Conservation (phyloP, 2,797 vertebrate species). For the Centroberyx gerrardi region DNA sequence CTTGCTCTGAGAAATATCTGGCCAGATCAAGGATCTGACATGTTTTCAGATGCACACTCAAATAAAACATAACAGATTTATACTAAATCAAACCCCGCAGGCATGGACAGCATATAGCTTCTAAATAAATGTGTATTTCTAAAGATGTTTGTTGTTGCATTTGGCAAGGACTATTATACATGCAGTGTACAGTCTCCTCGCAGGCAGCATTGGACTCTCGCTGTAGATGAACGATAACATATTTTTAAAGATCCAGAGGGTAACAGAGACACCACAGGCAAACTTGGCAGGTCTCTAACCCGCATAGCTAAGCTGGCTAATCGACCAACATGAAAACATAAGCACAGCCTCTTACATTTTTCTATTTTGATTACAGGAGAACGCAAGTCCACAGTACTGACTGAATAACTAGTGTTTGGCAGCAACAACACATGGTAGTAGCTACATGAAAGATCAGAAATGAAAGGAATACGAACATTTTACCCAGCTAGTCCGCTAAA, state of each 20-base stretch:
- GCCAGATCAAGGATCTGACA: slow-evolving; percentile 28
- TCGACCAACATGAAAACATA: background rate
- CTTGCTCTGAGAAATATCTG: slow-evolving; percentile 33
- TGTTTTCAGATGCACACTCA: background rate
- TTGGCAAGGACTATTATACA: background rate
- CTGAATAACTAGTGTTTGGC: too few relatives aligned
- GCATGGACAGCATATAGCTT: background rate
- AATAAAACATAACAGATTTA: background rate
- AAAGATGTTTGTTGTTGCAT: background rate
- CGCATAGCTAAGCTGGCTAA: too few relatives aligned
- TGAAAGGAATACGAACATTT: background rate
- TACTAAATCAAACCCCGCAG: background rate
- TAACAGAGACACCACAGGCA: background rate
- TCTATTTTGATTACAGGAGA: background rate
- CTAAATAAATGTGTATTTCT: background rate
- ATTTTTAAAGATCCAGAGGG: background rate
- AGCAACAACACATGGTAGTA: too few relatives aligned
- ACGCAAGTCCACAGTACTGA: background rate
- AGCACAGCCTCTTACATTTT: slow-evolving; percentile 3
- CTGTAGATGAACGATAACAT: background rate
- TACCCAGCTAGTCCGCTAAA: slow-evolving; percentile 26
- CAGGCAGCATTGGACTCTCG: background rate
- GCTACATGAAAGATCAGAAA: too few relatives aligned
- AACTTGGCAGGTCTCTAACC: too few relatives aligned
- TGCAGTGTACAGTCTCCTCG: background rate